Evolutionary conservation across 1,140 invertebrate species (phyloP).

Genomic region (Lucilia cuprina): DNA sequence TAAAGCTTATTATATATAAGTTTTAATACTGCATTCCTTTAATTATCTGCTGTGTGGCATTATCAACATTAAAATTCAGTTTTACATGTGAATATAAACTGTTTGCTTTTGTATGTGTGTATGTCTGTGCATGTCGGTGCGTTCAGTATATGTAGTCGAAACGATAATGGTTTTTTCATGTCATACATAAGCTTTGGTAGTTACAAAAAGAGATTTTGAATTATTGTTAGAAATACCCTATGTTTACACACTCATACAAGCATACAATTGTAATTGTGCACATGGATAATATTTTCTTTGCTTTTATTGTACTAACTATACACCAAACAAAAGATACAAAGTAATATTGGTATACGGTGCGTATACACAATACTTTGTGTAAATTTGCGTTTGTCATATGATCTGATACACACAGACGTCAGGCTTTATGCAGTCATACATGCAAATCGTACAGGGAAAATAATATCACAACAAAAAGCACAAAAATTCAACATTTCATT

Average conservation of each 20-base stretch:
- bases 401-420: not conserved
- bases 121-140: not conserved
- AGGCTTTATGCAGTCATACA: slow-evolving; percentile 10
- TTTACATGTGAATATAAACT: slow-evolving; percentile 1
- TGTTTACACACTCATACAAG: not conserved
- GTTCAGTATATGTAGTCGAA: not conserved
- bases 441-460: not conserved
- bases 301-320: not conserved
- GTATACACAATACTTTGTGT: slow-evolving; percentile 5
- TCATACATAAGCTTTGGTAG: not conserved
- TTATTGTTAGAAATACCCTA: slow-evolving; percentile 10
- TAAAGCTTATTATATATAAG: too few relatives aligned
- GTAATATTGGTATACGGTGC: not conserved
- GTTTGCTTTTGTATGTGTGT: not conserved
- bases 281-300: not conserved
- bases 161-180: slow-evolving; percentile 17
- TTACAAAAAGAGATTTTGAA: slow-evolving; percentile 15
- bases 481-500: not conserved
- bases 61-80: not conserved
- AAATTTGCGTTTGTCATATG: slow-evolving; percentile 17
- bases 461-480: not conserved
- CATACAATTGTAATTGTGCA: not conserved
- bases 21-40: too few relatives aligned
- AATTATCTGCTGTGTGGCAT: not conserved
- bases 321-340: not conserved